Evolutionary conservation across 2,113 vertebrate genomes (phyloP), one percentile per base, ranked within the genome.

Genomic region (Poeciliopsis prolifica): DNA sequence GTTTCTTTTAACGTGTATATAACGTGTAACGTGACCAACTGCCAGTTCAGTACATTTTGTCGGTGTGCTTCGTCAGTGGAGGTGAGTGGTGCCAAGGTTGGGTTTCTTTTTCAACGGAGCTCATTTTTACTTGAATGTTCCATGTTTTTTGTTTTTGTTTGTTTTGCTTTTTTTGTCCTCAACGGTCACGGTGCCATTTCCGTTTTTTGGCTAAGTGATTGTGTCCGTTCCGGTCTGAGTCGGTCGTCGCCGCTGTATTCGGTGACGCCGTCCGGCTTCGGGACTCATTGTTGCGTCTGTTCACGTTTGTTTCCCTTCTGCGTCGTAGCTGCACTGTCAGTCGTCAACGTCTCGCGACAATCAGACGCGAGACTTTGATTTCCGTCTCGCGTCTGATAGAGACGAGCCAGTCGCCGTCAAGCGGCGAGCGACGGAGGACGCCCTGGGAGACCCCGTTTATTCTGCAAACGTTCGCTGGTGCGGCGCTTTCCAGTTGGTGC

Each of bases 301-400:
- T 90, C 89, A 93, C 92, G 94, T 95, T 95, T 88, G 89, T 95
- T 84, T 94, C 75, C 93, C 94, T 92, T 94, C 3, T 94, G 91
- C 93, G 91, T 95, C 93, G 90, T 93, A 87, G 91, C 93, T 95
- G 92, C 91, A 93, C 94, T 93, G 95, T 95, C 77, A 65, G 79
- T 80, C 71, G 12, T 77, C 51, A 28, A 61, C 64, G 29, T 29
- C 29, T 29, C 29, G 29, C 29, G 29, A 29, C 29, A 29, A 29
- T 29, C 29, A 29, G 2, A 29, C 29, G 29, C 29, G 29, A 29
- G 74, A 85, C 63, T 70, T 63, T 40, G 35, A 68, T 64, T 75
- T 60, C 65, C 26, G 2, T 40, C 31, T 14, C 17, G 61, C 42
- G 42, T 77, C 61, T 35, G 51, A 60, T 42, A 29, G 54, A 37